Conservation (phyloP, 2,888 invertebrate species). For the Scaptomyza flava region DNA sequence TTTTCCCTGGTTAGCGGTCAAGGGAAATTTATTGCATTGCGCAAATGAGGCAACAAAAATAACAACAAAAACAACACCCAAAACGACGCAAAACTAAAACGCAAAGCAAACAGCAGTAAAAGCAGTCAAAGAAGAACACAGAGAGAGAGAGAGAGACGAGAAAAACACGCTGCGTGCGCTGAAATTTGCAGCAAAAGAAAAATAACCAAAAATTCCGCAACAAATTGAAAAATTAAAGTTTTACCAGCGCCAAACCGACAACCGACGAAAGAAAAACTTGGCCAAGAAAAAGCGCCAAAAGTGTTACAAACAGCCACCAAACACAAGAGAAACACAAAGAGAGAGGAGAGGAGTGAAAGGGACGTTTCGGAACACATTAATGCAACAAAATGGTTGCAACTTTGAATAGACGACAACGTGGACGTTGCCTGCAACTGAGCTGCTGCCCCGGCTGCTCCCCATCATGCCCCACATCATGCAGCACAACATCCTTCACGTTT, state of each 20-base stretch:
- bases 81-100: conserved; percentile 58
- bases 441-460: conserved; percentile 10
- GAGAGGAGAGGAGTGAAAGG: conserved; percentile 1
- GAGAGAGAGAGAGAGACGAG: background rate
- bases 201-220: conserved; percentile 70
- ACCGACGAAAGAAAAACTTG: conserved; percentile 59
- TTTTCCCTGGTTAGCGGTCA: conserved; percentile 77
- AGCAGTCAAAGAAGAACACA: conserved; percentile 17
- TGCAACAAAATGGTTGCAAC: conserved; percentile 70
- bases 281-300: conserved; percentile 46
- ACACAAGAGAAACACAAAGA: conserved; percentile 15
- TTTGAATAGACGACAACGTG: conserved; percentile 62
- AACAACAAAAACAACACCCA: conserved; percentile 46
- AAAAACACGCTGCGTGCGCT: conserved; percentile 32
- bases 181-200: conserved; percentile 59
- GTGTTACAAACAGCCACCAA: conserved; percentile 50
- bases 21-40: conserved; percentile 76
- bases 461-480: conserved; percentile 7
- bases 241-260: conserved; percentile 46
- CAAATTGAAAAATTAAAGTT: conserved; percentile 81
- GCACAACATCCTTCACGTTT: conserved; percentile 17
- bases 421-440: conserved; percentile 32
- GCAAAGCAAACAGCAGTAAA: conserved; percentile 59
- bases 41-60: conserved; percentile 72
- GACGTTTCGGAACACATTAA: conserved; percentile 52